phyloP scores from a whole-genome alignment of 1,140 invertebrate genomes.

The Drosophila chauvacae region DNA sequence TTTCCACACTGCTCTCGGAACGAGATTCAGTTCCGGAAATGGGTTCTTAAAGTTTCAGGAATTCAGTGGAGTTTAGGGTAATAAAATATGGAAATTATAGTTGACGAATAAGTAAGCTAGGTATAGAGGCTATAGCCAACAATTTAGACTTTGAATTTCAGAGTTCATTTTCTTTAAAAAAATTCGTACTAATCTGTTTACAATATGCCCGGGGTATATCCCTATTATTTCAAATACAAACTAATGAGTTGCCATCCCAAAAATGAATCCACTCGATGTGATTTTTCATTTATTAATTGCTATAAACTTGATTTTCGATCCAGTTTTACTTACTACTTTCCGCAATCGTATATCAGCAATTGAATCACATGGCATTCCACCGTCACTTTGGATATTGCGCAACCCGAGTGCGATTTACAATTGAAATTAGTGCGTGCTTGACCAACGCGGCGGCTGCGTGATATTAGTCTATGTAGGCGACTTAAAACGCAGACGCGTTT shows the following conservation, averaged over 20 bases:
- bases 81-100: neutral
- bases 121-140: neutral
- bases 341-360: constrained; percentile 27
- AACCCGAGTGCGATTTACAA: constrained; percentile 48
- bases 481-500: constrained; percentile 18
- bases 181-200: neutral
- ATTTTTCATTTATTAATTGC: constrained; percentile 36
- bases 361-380: constrained; percentile 26
- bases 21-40: neutral
- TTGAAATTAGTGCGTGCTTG: constrained; percentile 57
- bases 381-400: constrained; percentile 43
- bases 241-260: constrained; percentile 27
- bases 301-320: constrained; percentile 42
- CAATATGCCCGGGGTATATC: neutral
- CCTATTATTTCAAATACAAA: neutral
- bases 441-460: constrained; percentile 42
- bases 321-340: constrained; percentile 34
- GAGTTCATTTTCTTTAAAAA: constrained; percentile 1
- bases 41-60: neutral
- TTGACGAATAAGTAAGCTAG: neutral
- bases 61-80: neutral
- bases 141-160: no score
- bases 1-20: neutral
- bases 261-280: constrained; percentile 15
- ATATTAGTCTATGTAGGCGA: constrained; percentile 34